phyloP scores from a whole-genome alignment of 2,113 vertebrate species.

The Podarcis muralis region DNA sequence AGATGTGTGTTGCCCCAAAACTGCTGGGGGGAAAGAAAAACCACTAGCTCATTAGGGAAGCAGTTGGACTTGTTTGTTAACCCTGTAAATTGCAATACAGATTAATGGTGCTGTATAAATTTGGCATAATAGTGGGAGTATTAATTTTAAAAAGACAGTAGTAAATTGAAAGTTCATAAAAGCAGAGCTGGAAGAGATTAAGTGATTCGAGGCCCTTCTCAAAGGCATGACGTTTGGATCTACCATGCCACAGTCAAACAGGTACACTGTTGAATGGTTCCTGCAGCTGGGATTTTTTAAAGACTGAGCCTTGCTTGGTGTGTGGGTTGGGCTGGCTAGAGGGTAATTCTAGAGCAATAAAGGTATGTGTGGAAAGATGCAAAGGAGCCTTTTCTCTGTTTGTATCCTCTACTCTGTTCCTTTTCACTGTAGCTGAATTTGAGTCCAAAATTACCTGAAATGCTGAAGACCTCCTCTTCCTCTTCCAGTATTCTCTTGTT shows the following conservation, averaged over 20 bases:
- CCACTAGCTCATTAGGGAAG: background rate
- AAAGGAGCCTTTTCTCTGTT: constrained; percentile 20
- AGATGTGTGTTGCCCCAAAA: background rate
- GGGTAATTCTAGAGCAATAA: background rate
- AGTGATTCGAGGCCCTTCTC: background rate
- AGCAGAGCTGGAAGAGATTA: background rate
- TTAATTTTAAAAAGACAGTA: background rate
- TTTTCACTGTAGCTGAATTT: background rate
- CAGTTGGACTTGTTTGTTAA: too few relatives aligned
- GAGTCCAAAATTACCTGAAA: constrained; percentile 69
- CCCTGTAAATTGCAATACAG: background rate
- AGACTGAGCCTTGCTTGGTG: background rate
- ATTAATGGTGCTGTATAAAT: too few relatives aligned
- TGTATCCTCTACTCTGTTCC: background rate
- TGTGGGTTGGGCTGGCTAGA: too few relatives aligned
- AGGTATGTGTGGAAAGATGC: background rate
- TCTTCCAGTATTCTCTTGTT: constrained; percentile 20
- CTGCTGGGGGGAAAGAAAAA: background rate
- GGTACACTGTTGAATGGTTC: background rate
- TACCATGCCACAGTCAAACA: background rate
- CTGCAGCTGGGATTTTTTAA: background rate
- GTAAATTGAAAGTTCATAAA: background rate
- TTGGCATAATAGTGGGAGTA: too few relatives aligned
- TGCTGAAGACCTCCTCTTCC: constrained; percentile 61
- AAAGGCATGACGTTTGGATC: background rate